These are phyloP conservation scores for Zaprionus africanus DNA, from an alignment of 1,140 invertebrate species.

Conservation along the genomic window DNA sequence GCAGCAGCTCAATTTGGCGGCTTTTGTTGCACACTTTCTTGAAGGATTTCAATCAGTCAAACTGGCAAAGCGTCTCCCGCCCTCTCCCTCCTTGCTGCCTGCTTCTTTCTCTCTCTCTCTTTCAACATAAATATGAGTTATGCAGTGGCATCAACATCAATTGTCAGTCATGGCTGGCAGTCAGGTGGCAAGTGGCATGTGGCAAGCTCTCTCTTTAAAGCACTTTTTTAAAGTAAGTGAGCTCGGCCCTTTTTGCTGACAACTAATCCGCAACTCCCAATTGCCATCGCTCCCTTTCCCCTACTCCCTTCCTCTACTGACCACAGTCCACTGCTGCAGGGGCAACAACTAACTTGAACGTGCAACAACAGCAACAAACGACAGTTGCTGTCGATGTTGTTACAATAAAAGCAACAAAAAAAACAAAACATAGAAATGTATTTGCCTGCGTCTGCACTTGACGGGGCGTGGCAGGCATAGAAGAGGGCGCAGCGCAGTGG, in stretches of 20 bases:
- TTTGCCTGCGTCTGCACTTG: slow-evolving; percentile 80
- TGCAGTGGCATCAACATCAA: slow-evolving; percentile 1
- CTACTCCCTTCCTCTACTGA: not conserved
- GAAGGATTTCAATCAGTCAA: slow-evolving; percentile 61
- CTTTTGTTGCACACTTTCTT: slow-evolving; percentile 55
- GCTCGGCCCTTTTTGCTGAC: slow-evolving; percentile 30
- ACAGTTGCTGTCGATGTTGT: slow-evolving; percentile 67
- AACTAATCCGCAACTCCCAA: slow-evolving; percentile 44
- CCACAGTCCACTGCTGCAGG: slow-evolving; percentile 16
- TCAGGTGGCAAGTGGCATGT: not conserved
- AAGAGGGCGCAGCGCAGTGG: not conserved
- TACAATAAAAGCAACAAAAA: slow-evolving; percentile 52
- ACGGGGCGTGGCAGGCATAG: slow-evolving; percentile 58
- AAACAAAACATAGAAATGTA: slow-evolving; percentile 62
- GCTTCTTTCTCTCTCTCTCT: not conserved
- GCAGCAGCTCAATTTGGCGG: slow-evolving; percentile 18
- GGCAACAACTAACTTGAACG: slow-evolving; percentile 52
- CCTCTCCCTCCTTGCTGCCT: not conserved
- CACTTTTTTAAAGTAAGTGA: not conserved
- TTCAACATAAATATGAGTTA: slow-evolving; percentile 6
- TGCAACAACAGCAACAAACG: slow-evolving; percentile 67
- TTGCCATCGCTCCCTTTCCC: slow-evolving; percentile 1
- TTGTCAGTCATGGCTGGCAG: not conserved
- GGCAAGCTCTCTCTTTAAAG: not conserved
- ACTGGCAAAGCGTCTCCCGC: not conserved